Conservation (phyloP, 2,888 invertebrate species). For the Elmis aenea region DNA sequence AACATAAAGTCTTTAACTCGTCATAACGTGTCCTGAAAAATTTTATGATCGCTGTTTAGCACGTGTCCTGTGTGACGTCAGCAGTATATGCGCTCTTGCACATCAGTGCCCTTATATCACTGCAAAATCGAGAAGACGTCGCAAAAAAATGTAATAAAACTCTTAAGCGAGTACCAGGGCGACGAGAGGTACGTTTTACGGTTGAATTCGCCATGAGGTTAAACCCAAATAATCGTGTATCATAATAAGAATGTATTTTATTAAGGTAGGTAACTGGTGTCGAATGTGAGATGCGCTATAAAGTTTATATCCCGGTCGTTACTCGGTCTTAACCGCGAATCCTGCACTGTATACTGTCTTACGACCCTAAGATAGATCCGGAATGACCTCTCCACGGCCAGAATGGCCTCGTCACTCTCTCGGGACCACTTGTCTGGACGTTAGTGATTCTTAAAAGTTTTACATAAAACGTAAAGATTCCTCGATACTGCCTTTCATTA, state of each 20-base stretch:
- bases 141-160: no score
- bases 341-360: slow-evolving; percentile 42
- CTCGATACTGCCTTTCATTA: no score
- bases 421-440: slow-evolving; percentile 40
- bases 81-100: no score
- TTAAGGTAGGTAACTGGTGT: slow-evolving; percentile 47
- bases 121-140: no score
- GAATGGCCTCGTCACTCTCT: slow-evolving; percentile 39
- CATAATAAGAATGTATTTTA: slow-evolving; percentile 41
- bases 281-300: slow-evolving; percentile 47
- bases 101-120: no score
- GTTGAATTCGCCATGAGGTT: slow-evolving; percentile 21
- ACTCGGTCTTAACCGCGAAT: slow-evolving; percentile 45
- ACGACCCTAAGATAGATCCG: slow-evolving; percentile 41
- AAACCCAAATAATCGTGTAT: slow-evolving; percentile 28
- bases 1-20: no score
- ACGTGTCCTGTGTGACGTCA: no score
- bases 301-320: slow-evolving; percentile 46
- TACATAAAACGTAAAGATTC: slow-evolving; percentile 29
- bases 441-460: slow-evolving; percentile 34
- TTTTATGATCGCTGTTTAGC: no score
- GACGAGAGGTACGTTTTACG: no score
- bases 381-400: slow-evolving; percentile 43
- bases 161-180: no score
- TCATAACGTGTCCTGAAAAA: no score